phyloP scores from a whole-genome alignment of 2,888 invertebrate genomes.

The Aporophyla nigra region DNA sequence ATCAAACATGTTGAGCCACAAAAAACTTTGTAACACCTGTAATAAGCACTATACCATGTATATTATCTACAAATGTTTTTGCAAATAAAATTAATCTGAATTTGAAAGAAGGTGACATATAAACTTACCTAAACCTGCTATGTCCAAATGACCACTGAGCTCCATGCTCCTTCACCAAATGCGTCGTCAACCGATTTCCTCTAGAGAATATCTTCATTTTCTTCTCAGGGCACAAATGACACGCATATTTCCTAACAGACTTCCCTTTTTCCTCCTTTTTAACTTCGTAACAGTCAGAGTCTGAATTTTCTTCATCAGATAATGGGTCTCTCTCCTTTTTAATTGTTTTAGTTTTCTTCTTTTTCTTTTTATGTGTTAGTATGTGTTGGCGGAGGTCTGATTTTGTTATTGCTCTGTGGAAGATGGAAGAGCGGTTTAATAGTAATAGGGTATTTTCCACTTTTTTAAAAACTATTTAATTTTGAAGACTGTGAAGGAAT shows the following conservation, averaged over 20 bases:
- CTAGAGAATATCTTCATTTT: conserved; percentile 90
- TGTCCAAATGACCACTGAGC: conserved; percentile 94
- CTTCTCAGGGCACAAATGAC: conserved; percentile 94
- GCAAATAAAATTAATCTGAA: too few species aligned
- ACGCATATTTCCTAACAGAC: conserved; percentile 87
- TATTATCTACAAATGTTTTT: too few species aligned
- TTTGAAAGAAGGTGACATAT: background rate
- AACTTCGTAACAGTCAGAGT: conserved; percentile 57
- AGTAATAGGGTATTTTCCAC: background rate
- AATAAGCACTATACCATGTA: too few species aligned
- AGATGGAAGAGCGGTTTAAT: background rate
- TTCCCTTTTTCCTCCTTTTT: conserved; percentile 70
- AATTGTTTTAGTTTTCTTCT: conserved; percentile 56
- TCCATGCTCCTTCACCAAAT: conserved; percentile 93
- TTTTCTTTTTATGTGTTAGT: conserved; percentile 81
- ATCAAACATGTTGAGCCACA: too few species aligned
- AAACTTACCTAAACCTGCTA: conserved; percentile 92
- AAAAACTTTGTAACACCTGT: too few species aligned
- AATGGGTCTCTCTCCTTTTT: conserved; percentile 58
- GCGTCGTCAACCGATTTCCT: conserved; percentile 93
- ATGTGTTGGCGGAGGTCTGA: conserved; percentile 91
- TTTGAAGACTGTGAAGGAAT: too few species aligned
- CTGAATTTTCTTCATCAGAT: conserved; percentile 75
- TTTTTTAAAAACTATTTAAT: too few species aligned
- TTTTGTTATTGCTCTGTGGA: conserved; percentile 90